Evolutionary conservation across 2,113 vertebrate species (phyloP).

Genomic region (Datnioides undecimradiatus): DNA sequence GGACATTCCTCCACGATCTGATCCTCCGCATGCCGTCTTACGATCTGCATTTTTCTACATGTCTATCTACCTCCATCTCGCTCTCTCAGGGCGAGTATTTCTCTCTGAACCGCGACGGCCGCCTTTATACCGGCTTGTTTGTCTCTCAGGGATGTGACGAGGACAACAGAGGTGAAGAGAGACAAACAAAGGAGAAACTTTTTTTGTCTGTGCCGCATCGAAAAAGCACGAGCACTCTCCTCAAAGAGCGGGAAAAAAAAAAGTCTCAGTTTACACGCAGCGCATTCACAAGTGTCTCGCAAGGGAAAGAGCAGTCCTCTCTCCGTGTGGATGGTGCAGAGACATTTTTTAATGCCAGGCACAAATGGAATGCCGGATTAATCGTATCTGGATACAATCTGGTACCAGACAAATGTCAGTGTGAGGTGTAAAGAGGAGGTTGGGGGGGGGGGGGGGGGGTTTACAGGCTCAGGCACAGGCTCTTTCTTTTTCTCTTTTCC

Average conservation of each 20-base stretch:
- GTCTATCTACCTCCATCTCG: conserved; percentile 5
- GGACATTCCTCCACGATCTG: conserved; percentile 37
- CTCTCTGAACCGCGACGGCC: conserved; percentile 12
- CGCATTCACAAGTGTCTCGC: conserved; percentile 28
- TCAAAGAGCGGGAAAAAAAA: background rate
- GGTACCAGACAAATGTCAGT: conserved; percentile 51
- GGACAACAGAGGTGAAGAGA: conserved; percentile 27
- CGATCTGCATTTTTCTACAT: conserved; percentile 2
- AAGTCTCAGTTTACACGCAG: conserved; percentile 46
- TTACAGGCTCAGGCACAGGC: no score
- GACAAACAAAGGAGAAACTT: background rate
- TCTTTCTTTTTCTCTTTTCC: conserved; percentile 28
- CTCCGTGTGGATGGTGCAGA: background rate
- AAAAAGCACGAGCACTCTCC: background rate
- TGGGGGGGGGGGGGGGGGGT: no score
- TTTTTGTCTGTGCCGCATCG: no score
- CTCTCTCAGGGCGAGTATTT: background rate
- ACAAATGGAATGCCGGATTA: conserved; percentile 49
- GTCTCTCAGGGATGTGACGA: conserved; percentile 11
- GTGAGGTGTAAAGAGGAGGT: conserved; percentile 40
- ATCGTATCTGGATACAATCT: conserved; percentile 54
- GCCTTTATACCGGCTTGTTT: conserved; percentile 16
- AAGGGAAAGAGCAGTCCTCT: conserved; percentile 9
- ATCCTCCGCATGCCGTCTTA: background rate
- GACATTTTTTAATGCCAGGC: conserved; percentile 35